Conservation (phyloP, 53 echinoderm and acorn worm genomes). For the Paracentrotus lividus region DNA sequence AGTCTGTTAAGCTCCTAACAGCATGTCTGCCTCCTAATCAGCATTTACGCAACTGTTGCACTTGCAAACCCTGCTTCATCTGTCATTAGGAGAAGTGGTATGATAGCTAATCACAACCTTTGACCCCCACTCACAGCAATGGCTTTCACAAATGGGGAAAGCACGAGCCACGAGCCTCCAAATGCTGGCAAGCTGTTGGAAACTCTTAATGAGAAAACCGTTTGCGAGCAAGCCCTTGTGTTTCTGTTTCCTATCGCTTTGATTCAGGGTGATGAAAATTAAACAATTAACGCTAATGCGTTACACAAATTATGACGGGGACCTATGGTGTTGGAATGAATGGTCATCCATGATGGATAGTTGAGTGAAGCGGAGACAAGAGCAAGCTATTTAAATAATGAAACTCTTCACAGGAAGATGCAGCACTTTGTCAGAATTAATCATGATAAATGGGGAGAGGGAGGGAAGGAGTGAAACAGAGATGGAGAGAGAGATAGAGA, state of each 20-base stretch:
- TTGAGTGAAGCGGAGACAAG: not conserved
- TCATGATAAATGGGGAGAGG: not conserved
- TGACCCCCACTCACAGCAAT: conserved; percentile 41
- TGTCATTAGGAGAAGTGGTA: conserved; percentile 53
- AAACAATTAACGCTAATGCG: conserved; percentile 61
- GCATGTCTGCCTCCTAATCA: conserved; percentile 50
- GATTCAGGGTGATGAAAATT: conserved; percentile 48
- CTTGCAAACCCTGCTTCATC: conserved; percentile 15
- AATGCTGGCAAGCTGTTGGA: not conserved
- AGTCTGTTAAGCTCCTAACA: conserved; percentile 50
- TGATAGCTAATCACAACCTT: conserved; percentile 37
- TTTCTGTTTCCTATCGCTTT: not conserved
- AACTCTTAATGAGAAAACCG: not conserved
- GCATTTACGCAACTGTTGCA: conserved; percentile 57
- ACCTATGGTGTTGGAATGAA: conserved; percentile 9
- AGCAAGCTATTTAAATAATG: conserved; percentile 5
- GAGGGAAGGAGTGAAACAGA: not conserved
- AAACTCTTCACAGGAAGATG: conserved; percentile 12
- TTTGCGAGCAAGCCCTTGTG: not conserved
- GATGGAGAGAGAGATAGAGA: not conserved
- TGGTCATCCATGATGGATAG: conserved; percentile 16
- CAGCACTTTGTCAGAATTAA: not conserved
- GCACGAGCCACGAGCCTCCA: not conserved
- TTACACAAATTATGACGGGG: conserved; percentile 27
- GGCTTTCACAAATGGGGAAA: conserved; percentile 37